A percentile compares a stretch with the other conserved stretches of the same genome.
Conservation (phyloP, 1,140 invertebrate species). For the Gonioctena quinquepunctata region DNA sequence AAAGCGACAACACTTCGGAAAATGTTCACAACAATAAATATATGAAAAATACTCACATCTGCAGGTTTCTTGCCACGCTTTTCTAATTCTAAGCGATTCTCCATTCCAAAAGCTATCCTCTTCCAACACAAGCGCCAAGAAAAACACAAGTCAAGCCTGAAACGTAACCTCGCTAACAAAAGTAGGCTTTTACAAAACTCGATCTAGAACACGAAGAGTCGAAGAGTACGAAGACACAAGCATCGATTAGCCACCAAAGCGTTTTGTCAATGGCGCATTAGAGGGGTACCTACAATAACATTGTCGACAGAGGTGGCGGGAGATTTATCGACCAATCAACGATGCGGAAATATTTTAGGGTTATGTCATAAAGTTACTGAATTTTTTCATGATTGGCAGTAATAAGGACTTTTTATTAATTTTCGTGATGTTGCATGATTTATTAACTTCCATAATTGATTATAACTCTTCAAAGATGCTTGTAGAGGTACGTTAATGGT, state of each 20-base stretch:
- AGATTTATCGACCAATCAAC: constrained; percentile 25
- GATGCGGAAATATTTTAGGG: constrained; percentile 8
- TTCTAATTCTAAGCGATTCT: constrained; percentile 90
- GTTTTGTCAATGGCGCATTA: constrained; percentile 26
- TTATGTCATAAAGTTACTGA: constrained; percentile 13
- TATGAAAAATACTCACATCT: constrained; percentile 68
- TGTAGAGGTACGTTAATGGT: too few relatives aligned
- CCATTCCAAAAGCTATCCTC: constrained; percentile 64
- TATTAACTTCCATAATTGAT: too few relatives aligned
- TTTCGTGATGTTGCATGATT: too few relatives aligned
- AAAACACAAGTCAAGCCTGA: constrained; percentile 6
- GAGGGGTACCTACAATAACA: constrained; percentile 32
- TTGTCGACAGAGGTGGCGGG: constrained; percentile 21
- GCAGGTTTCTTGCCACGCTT: constrained; percentile 79
- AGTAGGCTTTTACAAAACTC: constrained; percentile 19
- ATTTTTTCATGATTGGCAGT: too few relatives aligned
- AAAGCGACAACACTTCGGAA: constrained; percentile 13
- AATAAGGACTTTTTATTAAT: too few relatives aligned
- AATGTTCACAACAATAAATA: constrained; percentile 14
- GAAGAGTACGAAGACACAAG: constrained; percentile 21
- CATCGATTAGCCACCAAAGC: constrained; percentile 29
- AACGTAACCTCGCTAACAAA: constrained; percentile 20
- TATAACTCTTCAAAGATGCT: too few relatives aligned
- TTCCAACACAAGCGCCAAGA: constrained; percentile 15
- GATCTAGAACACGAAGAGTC: constrained; percentile 7